Evolutionary conservation across 2,797 vertebrate species (phyloP), one percentile per base, ranked within the genome.

Genomic region (Adelosebastes latens): DNA sequence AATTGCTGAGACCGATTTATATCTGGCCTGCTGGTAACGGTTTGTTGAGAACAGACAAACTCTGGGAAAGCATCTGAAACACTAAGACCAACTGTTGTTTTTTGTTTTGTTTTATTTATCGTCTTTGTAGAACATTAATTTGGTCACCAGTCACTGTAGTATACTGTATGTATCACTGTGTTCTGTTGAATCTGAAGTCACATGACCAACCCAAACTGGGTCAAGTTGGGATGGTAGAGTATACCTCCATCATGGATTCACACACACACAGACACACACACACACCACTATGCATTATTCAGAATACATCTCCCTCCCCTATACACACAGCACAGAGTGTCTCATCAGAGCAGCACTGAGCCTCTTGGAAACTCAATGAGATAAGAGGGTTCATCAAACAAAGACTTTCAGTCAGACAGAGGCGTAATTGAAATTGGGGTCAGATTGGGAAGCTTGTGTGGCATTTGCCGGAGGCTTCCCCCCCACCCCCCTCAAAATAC

Each of bases 281-380:
- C 32, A 75, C 53, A 55, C 36, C 58, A 6, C 25, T 77, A 87
- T 94, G 83, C 75, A 92, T 90, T 89, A 91, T 91, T 92, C 84
- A 94, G 76, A 80, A 70, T 82, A 81, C 75, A 82, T 65, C 79
- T 87, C 84, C 63, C 56, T 72, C 24, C 25, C 25, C 25, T 64
- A 69, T 55, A 73, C 77, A 79, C 91, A 83, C 72, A 75, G 62
- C 75, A 59, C 59, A 66, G 53, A 79, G 66, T 60, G 77, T 62
- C 76, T 80, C 73, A 77, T 71, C 77, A 77, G 59, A 82, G 75
- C 70, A 75, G 52, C 60, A 29, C 29, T 25, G 31, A 84, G 66
- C 59, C 67, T 77, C 66, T 80, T 77, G 18, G 72, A 87, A 91
- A 84, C 59, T 85, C 81, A 80, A 53, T 68, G 63, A 88, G 77